Percentiles rank a stretch among this genome's conserved stretches.
Conservation (phyloP, 2,888 invertebrate genomes). For the Acronicta alni region DNA sequence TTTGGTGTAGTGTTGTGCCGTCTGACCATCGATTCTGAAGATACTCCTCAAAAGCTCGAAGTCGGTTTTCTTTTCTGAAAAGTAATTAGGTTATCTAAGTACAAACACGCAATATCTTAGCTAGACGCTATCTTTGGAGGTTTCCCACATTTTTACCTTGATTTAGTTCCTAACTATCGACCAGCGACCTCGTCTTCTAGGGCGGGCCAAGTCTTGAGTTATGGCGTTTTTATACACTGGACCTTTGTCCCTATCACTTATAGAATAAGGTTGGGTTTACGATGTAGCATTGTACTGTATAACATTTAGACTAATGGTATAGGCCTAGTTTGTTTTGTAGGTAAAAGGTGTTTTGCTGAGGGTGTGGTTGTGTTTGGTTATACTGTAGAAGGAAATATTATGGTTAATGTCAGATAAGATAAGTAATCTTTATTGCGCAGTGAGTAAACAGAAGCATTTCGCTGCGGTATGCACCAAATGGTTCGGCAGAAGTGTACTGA, state of each 20-base stretch:
- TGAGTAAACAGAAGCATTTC: neutral
- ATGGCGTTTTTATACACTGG: slow-evolving; percentile 9
- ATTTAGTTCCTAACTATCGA: slow-evolving; percentile 32
- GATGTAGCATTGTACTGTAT: neutral
- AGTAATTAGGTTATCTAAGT: too few relatives aligned
- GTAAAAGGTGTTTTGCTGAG: slow-evolving; percentile 4
- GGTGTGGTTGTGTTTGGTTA: slow-evolving; percentile 4
- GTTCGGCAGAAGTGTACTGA: too few relatives aligned
- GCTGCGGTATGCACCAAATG: too few relatives aligned
- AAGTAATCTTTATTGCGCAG: too few relatives aligned
- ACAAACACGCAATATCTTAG: too few relatives aligned
- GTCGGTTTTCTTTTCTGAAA: too few relatives aligned
- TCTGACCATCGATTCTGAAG: too few relatives aligned
- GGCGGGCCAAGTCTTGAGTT: slow-evolving; percentile 24
- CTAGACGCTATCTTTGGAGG: neutral
- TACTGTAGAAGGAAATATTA: too few relatives aligned
- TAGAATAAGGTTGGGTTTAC: slow-evolving; percentile 15
- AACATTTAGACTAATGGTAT: slow-evolving; percentile 14
- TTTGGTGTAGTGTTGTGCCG: too few relatives aligned
- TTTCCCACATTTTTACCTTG: slow-evolving; percentile 1
- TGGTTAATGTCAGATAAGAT: too few relatives aligned
- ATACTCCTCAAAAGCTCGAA: too few relatives aligned
- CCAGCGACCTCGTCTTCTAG: slow-evolving; percentile 15
- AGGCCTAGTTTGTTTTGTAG: slow-evolving; percentile 13
- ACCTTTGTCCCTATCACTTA: slow-evolving; percentile 7